Conservation (phyloP, 2,797 vertebrate species). For the Tarsius wallacei region DNA sequence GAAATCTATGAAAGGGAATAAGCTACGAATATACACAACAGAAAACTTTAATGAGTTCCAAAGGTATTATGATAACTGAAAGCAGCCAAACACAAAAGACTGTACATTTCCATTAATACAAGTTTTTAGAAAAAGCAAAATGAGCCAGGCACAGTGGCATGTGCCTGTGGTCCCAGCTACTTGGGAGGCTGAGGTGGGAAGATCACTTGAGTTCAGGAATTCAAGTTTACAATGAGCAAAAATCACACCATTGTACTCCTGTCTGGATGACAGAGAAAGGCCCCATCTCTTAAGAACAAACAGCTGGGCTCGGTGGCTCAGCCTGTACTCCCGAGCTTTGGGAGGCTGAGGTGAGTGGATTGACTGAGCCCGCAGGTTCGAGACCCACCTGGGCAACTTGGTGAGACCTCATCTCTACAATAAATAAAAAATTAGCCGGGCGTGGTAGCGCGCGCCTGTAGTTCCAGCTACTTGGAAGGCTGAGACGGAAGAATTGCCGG, state of each 20-base stretch:
- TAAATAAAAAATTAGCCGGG: too few species aligned
- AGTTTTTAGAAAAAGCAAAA: conserved; percentile 18
- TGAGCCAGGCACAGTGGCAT: neutral
- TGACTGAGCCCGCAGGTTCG: too few species aligned
- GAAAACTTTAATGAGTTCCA: neutral
- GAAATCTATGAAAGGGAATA: conserved; percentile 26
- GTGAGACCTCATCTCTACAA: too few species aligned
- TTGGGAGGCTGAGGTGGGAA: neutral
- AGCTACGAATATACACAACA: conserved; percentile 5
- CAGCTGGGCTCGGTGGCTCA: too few species aligned
- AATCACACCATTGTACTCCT: neutral
- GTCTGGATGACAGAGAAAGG: neutral
- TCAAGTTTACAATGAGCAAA: too few species aligned
- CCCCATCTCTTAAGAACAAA: neutral
- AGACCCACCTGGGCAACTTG: too few species aligned
- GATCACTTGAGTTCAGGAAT: neutral
- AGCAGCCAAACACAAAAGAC: conserved; percentile 12
- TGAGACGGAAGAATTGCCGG: too few species aligned
- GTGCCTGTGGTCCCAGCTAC: neutral
- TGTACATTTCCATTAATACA: neutral
- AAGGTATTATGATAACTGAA: neutral
- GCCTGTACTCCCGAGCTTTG: too few species aligned
- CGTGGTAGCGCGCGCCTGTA: too few species aligned
- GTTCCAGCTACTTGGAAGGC: too few species aligned
- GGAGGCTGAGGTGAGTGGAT: too few species aligned